Evolutionary conservation across 2,888 invertebrate genomes (phyloP).

Genomic region (Dolichopus griseipennis): DNA sequence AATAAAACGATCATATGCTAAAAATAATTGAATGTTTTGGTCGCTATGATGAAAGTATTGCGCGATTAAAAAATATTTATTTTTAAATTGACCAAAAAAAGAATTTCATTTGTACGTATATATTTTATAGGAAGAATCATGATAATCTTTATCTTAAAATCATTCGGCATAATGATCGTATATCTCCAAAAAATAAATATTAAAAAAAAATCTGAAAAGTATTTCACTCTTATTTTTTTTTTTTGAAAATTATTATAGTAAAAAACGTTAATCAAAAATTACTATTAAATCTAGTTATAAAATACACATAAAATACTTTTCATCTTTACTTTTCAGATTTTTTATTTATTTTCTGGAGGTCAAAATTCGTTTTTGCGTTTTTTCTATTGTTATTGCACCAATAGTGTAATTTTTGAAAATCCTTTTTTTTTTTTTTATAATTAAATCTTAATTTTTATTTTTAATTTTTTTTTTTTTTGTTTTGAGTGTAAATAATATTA

Average conservation of each 20-base stretch:
- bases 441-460: no score
- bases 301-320: neutral
- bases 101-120: no score
- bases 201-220: neutral
- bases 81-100: no score
- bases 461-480: neutral
- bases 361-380: neutral
- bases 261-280: neutral
- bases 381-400: neutral
- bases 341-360: neutral
- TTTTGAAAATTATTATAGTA: neutral
- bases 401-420: neutral
- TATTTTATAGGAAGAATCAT: no score
- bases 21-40: neutral
- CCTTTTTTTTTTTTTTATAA: neutral
- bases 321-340: neutral
- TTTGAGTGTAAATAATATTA: slow-evolving; percentile 9
- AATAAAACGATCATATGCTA: neutral
- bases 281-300: neutral
- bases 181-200: neutral
- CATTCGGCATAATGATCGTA: neutral
- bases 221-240: neutral
- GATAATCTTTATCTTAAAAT: neutral
- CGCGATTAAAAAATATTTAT: neutral
- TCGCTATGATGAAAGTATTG: neutral